Conservation (phyloP, 1,140 invertebrate species). For the Lineus longissimus region DNA sequence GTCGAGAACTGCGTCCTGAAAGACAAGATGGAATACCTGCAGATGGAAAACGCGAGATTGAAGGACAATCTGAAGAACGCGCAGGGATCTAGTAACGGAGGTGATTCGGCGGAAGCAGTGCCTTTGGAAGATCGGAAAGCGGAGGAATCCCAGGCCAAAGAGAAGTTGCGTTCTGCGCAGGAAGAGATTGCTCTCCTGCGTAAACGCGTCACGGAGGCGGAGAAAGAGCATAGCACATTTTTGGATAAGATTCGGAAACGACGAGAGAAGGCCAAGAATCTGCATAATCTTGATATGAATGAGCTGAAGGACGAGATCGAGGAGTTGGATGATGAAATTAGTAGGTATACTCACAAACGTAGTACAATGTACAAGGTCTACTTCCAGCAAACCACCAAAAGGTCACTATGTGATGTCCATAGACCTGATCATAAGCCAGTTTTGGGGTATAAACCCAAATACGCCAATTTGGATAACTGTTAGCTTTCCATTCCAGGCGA, state of each 20-base stretch:
- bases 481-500: too few relatives aligned
- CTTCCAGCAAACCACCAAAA: too few relatives aligned
- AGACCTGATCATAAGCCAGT: too few relatives aligned
- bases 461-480: too few relatives aligned
- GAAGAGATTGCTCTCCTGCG: conserved; percentile 20
- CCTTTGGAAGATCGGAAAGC: neutral
- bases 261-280: neutral
- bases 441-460: too few relatives aligned
- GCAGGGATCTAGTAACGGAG: conserved; percentile 60
- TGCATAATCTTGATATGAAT: neutral
- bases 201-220: conserved; percentile 24
- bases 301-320: conserved; percentile 36
- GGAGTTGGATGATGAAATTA: conserved; percentile 45
- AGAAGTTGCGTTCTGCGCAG: conserved; percentile 18
- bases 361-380: neutral
- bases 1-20: conserved; percentile 35
- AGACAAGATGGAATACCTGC: conserved; percentile 29
- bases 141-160: conserved; percentile 3
- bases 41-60: conserved; percentile 41
- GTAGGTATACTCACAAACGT: conserved; percentile 35
- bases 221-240: conserved; percentile 19
- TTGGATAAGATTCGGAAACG: conserved; percentile 9
- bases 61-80: conserved; percentile 62
- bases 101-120: conserved; percentile 17
- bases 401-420: too few relatives aligned